Percentiles rank a stretch among this genome's conserved stretches.
These are phyloP conservation scores for Drosophila mauritiana DNA, from an alignment of 1,140 invertebrate genomes.

Conservation along the genomic window DNA sequence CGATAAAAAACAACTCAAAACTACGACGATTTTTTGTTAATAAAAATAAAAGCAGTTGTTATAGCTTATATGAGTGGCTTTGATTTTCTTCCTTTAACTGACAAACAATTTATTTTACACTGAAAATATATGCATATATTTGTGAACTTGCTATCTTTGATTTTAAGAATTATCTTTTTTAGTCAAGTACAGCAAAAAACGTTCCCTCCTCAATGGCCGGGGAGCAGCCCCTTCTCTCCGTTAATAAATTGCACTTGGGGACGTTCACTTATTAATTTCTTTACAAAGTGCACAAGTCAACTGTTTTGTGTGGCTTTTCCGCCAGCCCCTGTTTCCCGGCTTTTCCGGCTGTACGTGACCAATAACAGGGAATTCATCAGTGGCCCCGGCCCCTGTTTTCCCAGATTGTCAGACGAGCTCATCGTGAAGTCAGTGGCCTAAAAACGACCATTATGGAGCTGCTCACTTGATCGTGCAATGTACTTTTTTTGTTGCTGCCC, in stretches of 20 bases:
- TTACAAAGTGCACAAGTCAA: constrained; percentile 77
- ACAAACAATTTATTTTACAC: too few species aligned
- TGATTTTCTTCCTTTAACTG: background rate
- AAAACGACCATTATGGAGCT: constrained; percentile 77
- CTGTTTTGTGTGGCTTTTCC: constrained; percentile 32
- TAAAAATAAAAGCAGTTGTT: too few species aligned
- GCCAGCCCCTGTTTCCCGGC: constrained; percentile 9
- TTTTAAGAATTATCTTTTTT: too few species aligned
- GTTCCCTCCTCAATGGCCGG: background rate
- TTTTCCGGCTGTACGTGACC: constrained; percentile 65
- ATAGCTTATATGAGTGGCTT: too few species aligned
- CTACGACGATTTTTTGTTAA: too few species aligned
- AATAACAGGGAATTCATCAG: constrained; percentile 72
- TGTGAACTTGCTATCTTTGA: too few species aligned
- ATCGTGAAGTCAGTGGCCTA: constrained; percentile 80
- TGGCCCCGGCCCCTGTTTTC: constrained; percentile 6
- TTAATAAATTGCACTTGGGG: constrained; percentile 79
- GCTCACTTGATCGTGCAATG: constrained; percentile 84
- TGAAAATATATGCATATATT: too few species aligned
- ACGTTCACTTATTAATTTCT: constrained; percentile 78
- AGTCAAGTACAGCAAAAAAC: too few species aligned
- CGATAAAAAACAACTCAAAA: too few species aligned
- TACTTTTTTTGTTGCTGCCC: constrained; percentile 68
- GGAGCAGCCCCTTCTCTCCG: constrained; percentile 23
- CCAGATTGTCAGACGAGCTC: constrained; percentile 44